Base-by-base conservation (phyloP, 2,888 invertebrate genomes). In the Drosophila colorata region DNA sequence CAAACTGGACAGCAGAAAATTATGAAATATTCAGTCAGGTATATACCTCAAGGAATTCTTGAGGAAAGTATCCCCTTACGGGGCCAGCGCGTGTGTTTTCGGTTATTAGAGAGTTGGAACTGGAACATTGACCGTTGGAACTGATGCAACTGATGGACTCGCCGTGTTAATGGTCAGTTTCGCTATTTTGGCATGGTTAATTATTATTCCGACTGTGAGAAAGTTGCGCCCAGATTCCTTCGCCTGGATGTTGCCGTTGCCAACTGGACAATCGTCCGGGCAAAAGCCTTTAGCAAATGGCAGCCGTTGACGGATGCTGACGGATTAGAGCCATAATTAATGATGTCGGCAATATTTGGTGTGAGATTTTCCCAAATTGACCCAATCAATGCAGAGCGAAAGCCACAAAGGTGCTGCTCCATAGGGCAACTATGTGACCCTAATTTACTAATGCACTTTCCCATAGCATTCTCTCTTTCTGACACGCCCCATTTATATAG, bases 91-190 rank as follows among this genome's bases (percentile, higher is more conserved):
- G 90, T 91, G 90, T 90, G 91, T 90, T 90, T 91, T 90, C 79
- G 86, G 87, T 89, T 90, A 90, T 90, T 90, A 91, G 90, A 74
- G 75, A 90, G 90, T 61, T 75, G 89, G n/a, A n/a, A n/a, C n/a
- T n/a, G n/a, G n/a, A n/a, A 83, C 90, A 78, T 83, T 88, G 80
- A 74, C 78, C 88, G 84, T 87, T 81, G 58, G 49, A 51, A 43
- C 55, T 55, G 75, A 52, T 57, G 65, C 53, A 46, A 66, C 67
- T 46, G 51, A 51, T 40, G 64, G 44, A 38, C 47, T 69, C 70
- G 53, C 73, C 74, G 74, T 78, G 83, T 76, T 87, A 88, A 89
- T 91, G 90, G 91, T 90, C 91, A 90, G 81, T 81, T 88, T 79
- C 74, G 74, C 83, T 78, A 82, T 87, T 90, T 90, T 89, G 86